Conservation (phyloP, 2,888 invertebrate species). For the Pheosia tremula region DNA sequence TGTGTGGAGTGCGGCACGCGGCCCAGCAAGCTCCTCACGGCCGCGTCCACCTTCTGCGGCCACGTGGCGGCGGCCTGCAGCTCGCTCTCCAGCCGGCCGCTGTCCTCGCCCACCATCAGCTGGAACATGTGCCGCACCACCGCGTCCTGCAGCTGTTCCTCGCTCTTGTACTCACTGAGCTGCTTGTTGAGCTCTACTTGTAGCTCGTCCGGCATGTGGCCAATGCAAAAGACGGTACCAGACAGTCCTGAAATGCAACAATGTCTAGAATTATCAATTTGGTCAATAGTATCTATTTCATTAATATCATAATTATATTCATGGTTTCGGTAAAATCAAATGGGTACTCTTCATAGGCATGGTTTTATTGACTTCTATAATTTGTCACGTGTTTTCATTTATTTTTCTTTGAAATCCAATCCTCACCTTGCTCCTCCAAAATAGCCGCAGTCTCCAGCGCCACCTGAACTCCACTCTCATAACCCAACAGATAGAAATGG, state of each 20-base stretch:
- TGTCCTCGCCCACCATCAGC: constrained; percentile 40
- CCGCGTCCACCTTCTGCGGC: constrained; percentile 43
- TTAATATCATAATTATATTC: no score
- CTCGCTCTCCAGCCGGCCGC: constrained; percentile 25
- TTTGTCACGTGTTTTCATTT: no score
- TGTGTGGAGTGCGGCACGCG: constrained; percentile 57
- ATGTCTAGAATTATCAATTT: no score
- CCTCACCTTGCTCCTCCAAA: constrained; percentile 59
- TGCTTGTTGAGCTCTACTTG: constrained; percentile 36
- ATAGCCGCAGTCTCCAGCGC: no score
- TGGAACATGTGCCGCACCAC: constrained; percentile 54
- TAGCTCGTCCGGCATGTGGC: constrained; percentile 50
- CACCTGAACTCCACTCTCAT: no score
- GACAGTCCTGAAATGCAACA: constrained; percentile 46
- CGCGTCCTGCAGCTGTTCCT: constrained; percentile 51
- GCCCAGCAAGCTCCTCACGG: constrained; percentile 50
- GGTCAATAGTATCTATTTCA: no score
- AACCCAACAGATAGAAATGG: constrained; percentile 54
- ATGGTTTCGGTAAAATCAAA: no score
- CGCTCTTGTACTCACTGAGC: constrained; percentile 26
- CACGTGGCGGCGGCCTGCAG: constrained; percentile 31
- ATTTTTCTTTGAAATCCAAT: no score
- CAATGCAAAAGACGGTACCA: constrained; percentile 53
- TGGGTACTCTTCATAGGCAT: background rate
- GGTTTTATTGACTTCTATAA: background rate